These are phyloP conservation scores for Coenobita brevimanus DNA, from an alignment of 1,140 invertebrate species.

Conservation along the genomic window DNA sequence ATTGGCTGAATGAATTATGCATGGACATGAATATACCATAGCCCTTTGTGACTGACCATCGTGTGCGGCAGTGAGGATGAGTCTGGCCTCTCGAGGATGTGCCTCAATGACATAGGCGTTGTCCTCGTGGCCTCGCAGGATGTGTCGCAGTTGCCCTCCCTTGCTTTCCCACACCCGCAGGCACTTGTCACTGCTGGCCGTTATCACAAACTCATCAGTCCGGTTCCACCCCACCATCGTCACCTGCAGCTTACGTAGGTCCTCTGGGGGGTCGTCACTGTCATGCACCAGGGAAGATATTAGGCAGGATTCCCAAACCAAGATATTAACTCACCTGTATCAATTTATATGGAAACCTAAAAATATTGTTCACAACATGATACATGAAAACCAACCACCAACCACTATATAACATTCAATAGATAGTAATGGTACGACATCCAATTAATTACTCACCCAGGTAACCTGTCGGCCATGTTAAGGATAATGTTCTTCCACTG, in stretches of 20 bases:
- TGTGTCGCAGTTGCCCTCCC: conserved; percentile 80
- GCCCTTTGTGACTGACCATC: conserved; percentile 83
- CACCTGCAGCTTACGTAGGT: conserved; percentile 84
- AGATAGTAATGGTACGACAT: background rate
- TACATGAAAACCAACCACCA: background rate
- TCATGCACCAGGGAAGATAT: no score
- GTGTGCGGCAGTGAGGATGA: conserved; percentile 93
- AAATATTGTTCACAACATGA: background rate
- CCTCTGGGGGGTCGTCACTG: conserved; percentile 24
- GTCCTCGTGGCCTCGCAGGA: conserved; percentile 89
- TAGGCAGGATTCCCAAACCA: no score
- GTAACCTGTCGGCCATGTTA: conserved; percentile 78
- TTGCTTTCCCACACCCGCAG: conserved; percentile 92
- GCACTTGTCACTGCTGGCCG: conserved; percentile 87
- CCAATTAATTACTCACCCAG: conserved; percentile 55
- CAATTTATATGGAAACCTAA: no score
- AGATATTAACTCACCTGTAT: no score
- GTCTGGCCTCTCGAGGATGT: conserved; percentile 87
- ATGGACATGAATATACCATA: no score
- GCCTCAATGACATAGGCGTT: conserved; percentile 96
- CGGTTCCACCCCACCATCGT: conserved; percentile 97
- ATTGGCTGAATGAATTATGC: no score
- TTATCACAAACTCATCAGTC: conserved; percentile 91
- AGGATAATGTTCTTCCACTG: conserved; percentile 89
- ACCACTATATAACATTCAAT: background rate